phyloP scores from a whole-genome alignment of 2,888 invertebrate genomes.

The Chrysotoxum bicinctum region DNA sequence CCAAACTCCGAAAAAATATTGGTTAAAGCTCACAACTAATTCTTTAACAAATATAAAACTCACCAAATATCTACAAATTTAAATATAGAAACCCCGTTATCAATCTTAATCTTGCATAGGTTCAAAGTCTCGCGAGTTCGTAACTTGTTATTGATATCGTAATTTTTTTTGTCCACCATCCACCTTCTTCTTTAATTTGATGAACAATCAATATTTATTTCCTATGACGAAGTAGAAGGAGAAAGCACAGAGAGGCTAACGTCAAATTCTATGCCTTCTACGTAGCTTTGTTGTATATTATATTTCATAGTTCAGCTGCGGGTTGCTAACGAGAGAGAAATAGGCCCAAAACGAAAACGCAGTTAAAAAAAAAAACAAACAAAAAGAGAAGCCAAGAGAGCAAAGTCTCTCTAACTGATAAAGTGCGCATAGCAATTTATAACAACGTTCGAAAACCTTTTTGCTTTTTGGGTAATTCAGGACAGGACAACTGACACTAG shows the following conservation, averaged over 20 bases:
- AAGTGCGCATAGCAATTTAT: slow-evolving; percentile 35
- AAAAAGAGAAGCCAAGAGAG: not conserved
- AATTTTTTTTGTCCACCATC: not conserved
- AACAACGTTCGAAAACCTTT: slow-evolving; percentile 51
- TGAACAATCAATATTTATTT: slow-evolving; percentile 58
- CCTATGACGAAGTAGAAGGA: slow-evolving; percentile 14
- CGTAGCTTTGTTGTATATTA: slow-evolving; percentile 28
- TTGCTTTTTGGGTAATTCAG: slow-evolving; percentile 29
- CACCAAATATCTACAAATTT: not conserved
- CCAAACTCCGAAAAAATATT: too few species aligned
- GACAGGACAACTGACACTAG: slow-evolving; percentile 53
- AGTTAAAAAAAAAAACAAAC: not conserved
- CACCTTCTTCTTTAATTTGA: slow-evolving; percentile 14
- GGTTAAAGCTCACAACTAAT: not conserved
- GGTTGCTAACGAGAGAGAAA: slow-evolving; percentile 33
- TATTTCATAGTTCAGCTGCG: slow-evolving; percentile 46
- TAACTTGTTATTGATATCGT: slow-evolving; percentile 37
- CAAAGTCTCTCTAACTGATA: slow-evolving; percentile 21
- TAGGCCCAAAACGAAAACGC: not conserved
- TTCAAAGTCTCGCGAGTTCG: not conserved
- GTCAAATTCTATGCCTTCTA: slow-evolving; percentile 20
- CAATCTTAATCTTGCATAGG: not conserved
- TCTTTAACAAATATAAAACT: not conserved
- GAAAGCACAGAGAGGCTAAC: slow-evolving; percentile 18
- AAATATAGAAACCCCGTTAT: not conserved